Percentiles rank a stretch among this genome's conserved stretches.
phyloP scores from a whole-genome alignment of 2,113 vertebrate species.

The Aviceda subcristata region DNA sequence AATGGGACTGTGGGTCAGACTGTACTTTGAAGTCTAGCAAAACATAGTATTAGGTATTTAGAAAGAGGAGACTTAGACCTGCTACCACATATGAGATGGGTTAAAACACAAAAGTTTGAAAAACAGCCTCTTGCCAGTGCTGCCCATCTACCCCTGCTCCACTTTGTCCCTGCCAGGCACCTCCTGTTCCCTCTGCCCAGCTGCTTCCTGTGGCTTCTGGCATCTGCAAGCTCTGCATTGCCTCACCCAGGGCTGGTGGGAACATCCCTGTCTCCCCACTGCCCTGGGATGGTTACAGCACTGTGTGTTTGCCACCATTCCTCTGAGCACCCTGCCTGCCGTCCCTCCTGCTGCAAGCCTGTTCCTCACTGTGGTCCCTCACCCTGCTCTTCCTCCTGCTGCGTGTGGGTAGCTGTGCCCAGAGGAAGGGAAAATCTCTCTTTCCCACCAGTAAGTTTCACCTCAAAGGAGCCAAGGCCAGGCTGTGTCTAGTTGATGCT shows the following conservation, averaged over 20 bases:
- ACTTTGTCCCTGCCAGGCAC: neutral
- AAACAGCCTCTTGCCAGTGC: neutral
- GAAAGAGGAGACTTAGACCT: neutral
- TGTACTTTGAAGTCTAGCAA: neutral
- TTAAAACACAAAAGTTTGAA: neutral
- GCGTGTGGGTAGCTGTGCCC: rapidly evolving
- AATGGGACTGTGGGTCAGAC: neutral
- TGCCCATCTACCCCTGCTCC: neutral
- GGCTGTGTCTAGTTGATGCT: neutral
- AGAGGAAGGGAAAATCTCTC: neutral
- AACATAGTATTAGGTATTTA: neutral
- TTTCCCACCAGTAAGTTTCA: neutral
- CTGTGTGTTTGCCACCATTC: neutral
- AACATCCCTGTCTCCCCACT: neutral
- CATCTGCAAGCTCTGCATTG: neutral
- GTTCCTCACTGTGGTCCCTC: neutral
- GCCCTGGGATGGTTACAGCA: neutral
- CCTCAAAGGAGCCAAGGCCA: neutral
- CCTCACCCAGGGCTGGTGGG: neutral
- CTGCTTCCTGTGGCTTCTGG: neutral
- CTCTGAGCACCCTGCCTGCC: neutral
- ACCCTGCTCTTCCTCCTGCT: neutral
- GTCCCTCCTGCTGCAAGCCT: neutral
- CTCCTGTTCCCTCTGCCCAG: neutral
- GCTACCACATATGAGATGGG: neutral